Evolutionary conservation across 2,113 vertebrate species (phyloP).

Genomic region (Petroica traversi): DNA sequence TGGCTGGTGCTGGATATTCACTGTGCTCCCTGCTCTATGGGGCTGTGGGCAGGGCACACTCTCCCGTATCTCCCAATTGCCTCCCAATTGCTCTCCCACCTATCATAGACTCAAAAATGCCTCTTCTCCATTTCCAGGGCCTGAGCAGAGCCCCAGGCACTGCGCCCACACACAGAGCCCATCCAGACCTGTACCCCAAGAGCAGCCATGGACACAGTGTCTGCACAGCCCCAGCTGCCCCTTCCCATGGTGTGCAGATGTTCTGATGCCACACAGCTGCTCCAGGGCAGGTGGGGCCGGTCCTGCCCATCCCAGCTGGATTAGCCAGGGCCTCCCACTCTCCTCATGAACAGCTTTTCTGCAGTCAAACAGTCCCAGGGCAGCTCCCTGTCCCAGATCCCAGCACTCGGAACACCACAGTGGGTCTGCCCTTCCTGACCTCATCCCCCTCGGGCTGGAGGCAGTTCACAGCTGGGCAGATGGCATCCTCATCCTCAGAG

Average conservation of each 20-base stretch:
- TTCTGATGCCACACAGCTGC: not conserved
- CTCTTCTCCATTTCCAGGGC: not conserved
- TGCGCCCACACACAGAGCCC: not conserved
- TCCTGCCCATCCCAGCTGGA: not conserved
- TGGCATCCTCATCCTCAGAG: constrained; percentile 91
- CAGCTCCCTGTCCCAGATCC: not conserved
- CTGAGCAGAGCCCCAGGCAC: not conserved
- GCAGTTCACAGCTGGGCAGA: constrained; percentile 90
- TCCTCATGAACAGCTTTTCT: not conserved
- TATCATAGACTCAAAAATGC: accelerated
- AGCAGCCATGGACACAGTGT: accelerated
- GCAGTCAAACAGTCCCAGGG: not conserved
- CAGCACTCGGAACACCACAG: accelerated
- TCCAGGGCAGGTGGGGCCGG: accelerated
- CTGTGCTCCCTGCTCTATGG: not conserved
- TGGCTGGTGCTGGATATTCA: not conserved
- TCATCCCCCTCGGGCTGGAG: constrained; percentile 95
- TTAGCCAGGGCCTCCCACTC: accelerated
- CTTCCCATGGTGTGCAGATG: not conserved
- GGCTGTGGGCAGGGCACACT: not conserved
- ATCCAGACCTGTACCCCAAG: not conserved
- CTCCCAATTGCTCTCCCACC: not conserved
- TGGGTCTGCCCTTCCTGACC: constrained; percentile 73
- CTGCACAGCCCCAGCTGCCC: not conserved
- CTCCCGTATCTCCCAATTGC: too few species aligned